Base-by-base conservation (phyloP, 2,888 invertebrate genomes). In the Drosophila stalkeri region DNA sequence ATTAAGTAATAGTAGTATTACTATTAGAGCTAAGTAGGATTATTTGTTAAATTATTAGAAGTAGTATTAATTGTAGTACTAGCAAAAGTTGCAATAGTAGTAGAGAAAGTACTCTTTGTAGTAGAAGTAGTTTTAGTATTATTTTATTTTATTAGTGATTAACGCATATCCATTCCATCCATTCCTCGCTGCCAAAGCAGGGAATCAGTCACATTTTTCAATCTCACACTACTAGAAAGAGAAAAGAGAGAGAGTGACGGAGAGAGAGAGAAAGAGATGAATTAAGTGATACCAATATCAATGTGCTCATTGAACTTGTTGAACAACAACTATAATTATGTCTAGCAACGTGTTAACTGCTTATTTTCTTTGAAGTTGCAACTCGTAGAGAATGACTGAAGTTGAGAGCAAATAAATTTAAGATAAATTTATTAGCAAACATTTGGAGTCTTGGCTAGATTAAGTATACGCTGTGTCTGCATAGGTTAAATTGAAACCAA, bases 401-500 rank as follows among this genome's bases (percentile, higher is more conserved):
- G 51, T 35, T 35, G 12, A 14, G 33, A 14, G 18, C 51, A 51
- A 16, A 54, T 20, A 39, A 23, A 27, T 39, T 65, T 51, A 7
- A 67, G 31, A 37, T 52, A 37, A 51, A 68, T 27, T 37, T 47
- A 43, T 49, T 51, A 8, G 51, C 23, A 71, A 33, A n/a, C 23
- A 39, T 16, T 46, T 33, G 37, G 33, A 9, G 35, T 2, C 49
- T n/a, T 6, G 1, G 49, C 11, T 33, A 18, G 18, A 18, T 37
- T 23, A 23, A 9, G 20, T 31, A 39, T 27, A n/a, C 37, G 55
- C 44, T 18, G 46, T 20, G 37, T 44, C 44, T 37, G 20, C 37
- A 23, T 39, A 39, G 57, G 51, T 41, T 70, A 62, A 64, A 62
- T 64, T 59, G 56, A 60, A 72, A 52, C 46, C 68, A n/a, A 69